Evolutionary conservation across 2,888 invertebrate genomes (phyloP).

Genomic region (Cryptops parisi): DNA sequence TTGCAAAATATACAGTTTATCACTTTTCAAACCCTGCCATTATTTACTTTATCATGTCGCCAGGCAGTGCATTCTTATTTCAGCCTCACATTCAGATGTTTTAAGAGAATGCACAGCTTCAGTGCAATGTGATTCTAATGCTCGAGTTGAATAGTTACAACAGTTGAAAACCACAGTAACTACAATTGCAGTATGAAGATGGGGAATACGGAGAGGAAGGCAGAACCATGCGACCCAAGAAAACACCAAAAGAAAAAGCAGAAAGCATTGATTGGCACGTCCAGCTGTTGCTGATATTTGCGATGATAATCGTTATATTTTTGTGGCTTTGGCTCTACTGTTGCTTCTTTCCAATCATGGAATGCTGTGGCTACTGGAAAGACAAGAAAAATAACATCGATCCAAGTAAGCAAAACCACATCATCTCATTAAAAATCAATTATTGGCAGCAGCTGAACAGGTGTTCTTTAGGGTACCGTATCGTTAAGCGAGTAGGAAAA

Average conservation of each 20-base stretch:
- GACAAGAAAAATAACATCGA: neutral
- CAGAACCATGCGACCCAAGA: neutral
- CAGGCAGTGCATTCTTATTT: too few relatives aligned
- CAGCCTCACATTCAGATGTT: too few relatives aligned
- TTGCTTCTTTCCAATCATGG: neutral
- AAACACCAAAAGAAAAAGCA: neutral
- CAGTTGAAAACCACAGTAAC: too few relatives aligned
- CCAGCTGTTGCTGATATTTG: neutral
- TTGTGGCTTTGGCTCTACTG: neutral
- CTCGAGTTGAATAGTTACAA: too few relatives aligned
- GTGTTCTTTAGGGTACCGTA: neutral
- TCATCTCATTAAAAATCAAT: neutral
- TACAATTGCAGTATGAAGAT: neutral
- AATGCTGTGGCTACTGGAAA: neutral
- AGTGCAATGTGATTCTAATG: too few relatives aligned
- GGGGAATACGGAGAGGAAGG: neutral
- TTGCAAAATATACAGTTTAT: too few relatives aligned
- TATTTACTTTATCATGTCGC: too few relatives aligned
- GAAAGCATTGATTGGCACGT: neutral
- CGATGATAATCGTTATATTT: neutral
- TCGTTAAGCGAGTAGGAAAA: neutral
- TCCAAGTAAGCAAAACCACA: too few relatives aligned
- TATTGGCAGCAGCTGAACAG: neutral
- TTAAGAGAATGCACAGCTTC: too few relatives aligned
- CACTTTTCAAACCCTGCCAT: too few relatives aligned